Percentiles rank a stretch among this genome's conserved stretches.
These are phyloP conservation scores for Tridacna gigas DNA, from an alignment of 2,888 invertebrate genomes.

Conservation along the genomic window DNA sequence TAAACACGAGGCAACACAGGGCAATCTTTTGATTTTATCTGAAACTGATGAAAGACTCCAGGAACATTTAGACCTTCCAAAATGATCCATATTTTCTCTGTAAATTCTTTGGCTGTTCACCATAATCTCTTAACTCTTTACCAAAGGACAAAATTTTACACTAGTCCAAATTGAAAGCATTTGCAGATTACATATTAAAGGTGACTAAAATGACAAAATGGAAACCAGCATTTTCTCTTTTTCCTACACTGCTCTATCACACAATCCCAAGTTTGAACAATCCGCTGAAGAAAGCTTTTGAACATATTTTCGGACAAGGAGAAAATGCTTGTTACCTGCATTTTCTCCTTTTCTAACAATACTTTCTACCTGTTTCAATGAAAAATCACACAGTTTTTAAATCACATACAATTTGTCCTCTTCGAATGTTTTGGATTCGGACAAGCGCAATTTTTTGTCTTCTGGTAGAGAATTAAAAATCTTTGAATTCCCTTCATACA, in stretches of 20 bases:
- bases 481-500: background rate
- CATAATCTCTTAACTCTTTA: too few relatives aligned
- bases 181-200: too few relatives aligned
- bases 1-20: background rate
- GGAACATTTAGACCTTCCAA: too few relatives aligned
- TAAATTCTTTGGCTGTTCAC: too few relatives aligned
- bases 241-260: too few relatives aligned
- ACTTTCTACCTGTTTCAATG: background rate
- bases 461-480: background rate
- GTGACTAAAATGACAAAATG: background rate
- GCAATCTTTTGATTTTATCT: background rate
- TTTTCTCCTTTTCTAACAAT: background rate
- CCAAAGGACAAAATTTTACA: too few relatives aligned
- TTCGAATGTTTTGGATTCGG: background rate
- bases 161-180: too few relatives aligned
- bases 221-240: background rate
- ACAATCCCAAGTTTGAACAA: too few relatives aligned
- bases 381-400: background rate
- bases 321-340: too few relatives aligned
- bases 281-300: too few relatives aligned
- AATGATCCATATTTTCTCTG: too few relatives aligned
- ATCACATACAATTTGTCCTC: background rate
- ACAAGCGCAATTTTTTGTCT: background rate
- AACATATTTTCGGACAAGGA: too few relatives aligned
- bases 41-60: background rate